Percentiles rank a stretch among this genome's conserved stretches.
Evolutionary conservation across 37 sponge, comb jelly and placozoan genomes (phyloP).

Genomic region (Spongia lamella): DNA sequence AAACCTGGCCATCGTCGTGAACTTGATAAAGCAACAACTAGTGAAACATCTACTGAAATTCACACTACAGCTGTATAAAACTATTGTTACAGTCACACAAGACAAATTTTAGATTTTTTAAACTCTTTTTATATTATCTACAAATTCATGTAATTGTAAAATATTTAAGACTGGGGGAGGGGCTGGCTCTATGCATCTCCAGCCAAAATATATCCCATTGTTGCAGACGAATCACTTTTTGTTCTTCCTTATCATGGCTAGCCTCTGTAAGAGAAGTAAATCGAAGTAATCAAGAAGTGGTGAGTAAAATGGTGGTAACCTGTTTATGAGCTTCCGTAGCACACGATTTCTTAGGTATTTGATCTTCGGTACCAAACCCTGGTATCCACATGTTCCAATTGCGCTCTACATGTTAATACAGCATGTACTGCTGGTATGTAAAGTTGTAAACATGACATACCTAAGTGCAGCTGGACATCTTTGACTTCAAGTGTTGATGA

Average conservation of each 20-base stretch:
- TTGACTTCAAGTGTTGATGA: constrained; percentile 76
- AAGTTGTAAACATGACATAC: constrained; percentile 12
- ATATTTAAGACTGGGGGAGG: too few species aligned
- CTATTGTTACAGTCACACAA: too few species aligned
- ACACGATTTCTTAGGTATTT: constrained; percentile 33
- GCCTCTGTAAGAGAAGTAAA: constrained; percentile 19
- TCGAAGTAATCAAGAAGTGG: background rate
- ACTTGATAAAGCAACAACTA: too few species aligned
- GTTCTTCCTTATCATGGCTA: constrained; percentile 61
- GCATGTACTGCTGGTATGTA: too few species aligned
- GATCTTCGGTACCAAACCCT: constrained; percentile 74
- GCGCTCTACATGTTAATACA: constrained; percentile 54
- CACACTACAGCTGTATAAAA: too few species aligned
- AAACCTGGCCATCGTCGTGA: too few species aligned
- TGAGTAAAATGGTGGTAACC: constrained; percentile 10
- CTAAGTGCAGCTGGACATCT: constrained; percentile 79
- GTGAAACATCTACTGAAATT: too few species aligned
- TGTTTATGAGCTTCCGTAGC: constrained; percentile 92
- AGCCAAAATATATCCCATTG: too few species aligned
- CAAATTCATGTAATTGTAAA: too few species aligned
- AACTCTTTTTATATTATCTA: too few species aligned
- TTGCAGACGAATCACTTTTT: constrained; percentile 33
- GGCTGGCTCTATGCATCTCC: too few species aligned
- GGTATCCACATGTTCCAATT: constrained; percentile 94
- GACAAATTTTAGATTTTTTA: too few species aligned